Conservation (phyloP, 1,140 invertebrate genomes). For the Orussus abietinus region DNA sequence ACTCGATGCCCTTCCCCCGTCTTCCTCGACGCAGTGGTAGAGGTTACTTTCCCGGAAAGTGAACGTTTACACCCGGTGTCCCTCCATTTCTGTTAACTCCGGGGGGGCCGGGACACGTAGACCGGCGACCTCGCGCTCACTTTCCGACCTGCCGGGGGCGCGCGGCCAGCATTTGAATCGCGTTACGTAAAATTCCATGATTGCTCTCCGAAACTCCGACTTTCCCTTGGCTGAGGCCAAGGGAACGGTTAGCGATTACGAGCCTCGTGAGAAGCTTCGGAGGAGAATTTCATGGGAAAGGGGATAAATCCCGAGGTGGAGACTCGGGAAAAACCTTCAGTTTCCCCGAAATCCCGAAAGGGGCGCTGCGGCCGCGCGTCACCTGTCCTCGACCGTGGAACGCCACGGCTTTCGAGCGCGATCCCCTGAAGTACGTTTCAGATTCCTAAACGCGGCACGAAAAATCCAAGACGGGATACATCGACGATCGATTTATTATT, state of each 20-base stretch:
- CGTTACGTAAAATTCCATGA: slow-evolving; percentile 43
- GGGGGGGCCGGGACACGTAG: slow-evolving; percentile 1
- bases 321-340: too few species aligned
- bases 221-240: slow-evolving; percentile 32
- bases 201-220: slow-evolving; percentile 39
- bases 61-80: not conserved
- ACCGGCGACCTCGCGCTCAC: slow-evolving; percentile 23
- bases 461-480: too few species aligned
- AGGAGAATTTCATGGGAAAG: slow-evolving; percentile 11
- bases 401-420: slow-evolving; percentile 16
- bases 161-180: too few species aligned
- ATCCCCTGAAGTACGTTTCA: too few species aligned
- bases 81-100: not conserved
- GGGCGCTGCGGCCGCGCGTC: too few species aligned
- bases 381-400: slow-evolving; percentile 15
- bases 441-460: too few species aligned
- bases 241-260: slow-evolving; percentile 15
- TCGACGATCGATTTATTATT: too few species aligned
- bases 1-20: not conserved
- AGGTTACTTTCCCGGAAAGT: slow-evolving; percentile 10
- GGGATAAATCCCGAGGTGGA: too few species aligned
- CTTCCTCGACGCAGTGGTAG: not conserved
- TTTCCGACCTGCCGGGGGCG: slow-evolving; percentile 11
- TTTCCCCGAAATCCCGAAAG: too few species aligned
- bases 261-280: slow-evolving; percentile 18